Evolutionary conservation across 2,797 vertebrate genomes (phyloP), one percentile per base, ranked within the genome.

Genomic region (Phyllotis vaccarum): DNA sequence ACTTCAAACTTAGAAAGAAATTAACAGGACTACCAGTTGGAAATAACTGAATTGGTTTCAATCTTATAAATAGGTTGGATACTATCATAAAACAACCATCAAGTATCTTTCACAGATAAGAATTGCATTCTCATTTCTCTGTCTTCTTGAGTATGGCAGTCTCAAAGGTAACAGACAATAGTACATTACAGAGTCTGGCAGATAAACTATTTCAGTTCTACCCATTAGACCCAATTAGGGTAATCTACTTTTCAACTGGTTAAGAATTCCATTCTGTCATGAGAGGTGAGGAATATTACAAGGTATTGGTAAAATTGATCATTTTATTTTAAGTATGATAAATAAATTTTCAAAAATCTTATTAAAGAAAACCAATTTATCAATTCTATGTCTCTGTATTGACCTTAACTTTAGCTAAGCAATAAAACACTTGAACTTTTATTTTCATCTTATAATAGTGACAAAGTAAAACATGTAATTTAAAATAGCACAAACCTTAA

Each of bases 391-490:
- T 92, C 80, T 90, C 52, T 90, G 8, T 82, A 58, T 7, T 78
- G 54, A 80, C 22, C 22, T 13, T 76, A 94, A 86, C 46, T 81
- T 95, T 12, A 93, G 58, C 40, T 49, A 72, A 95, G 37, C 37
- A 86, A 68, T 82, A 82, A 83, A 95, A 76, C n/a, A 81, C 19
- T 70, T 89, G 24, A 60, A 22, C 13, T 83, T 93, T 95, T 58
- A 95, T 80, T 94, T 29, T 10, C 14, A 86, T 2, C 93, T 64
- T 3, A 6, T 60, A 81, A 64, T 0, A 81, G 60, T 92, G 27
- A 17, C 16, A 86, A 95, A 89, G n/a, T n/a, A 93, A 46, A 86
- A 1, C 86, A 64, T 58, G 46, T 10, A 54, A 70, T 93, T 92
- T 85, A 70, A 93, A 78, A 88, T 2, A 60, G 0, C 16, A 86